Evolutionary conservation across 2,113 vertebrate genomes (phyloP), one percentile per base, ranked within the genome.

Genomic region (Datnioides undecimradiatus): DNA sequence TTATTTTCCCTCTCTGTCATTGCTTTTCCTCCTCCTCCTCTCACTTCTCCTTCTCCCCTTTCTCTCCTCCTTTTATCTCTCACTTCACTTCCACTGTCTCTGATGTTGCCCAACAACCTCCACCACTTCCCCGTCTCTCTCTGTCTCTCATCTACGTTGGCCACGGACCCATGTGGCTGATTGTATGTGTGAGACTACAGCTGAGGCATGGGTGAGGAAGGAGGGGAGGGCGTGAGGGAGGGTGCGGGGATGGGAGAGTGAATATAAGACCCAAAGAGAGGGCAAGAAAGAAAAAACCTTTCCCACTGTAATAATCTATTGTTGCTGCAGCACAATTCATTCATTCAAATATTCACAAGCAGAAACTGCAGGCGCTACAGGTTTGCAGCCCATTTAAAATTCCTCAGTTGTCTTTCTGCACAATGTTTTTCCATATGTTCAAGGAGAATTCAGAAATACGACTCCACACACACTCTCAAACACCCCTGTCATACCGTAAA

Each of bases 41-140:
- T 41, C 12, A 6, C 23, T 51, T 45, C 46, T 67, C 5, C 71
- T 72, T 64, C 52, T 59, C 58, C 17, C 49, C 54, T 76, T 77
- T 80, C 55, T 85, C 52, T 62, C 45, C 23, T 78, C 73, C 65
- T 90, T 90, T 82, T 83, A 85, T 79, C 82, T 80, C 51, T 83
- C 77, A 64, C 81, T 78, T 75, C 73, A 73, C 80, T 86, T 88
- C 73, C 31, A 25, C 59, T 75, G 63, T 85, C 76, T 88, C 64
- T 86, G 72, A 87, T 90, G 74, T 85, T 76, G 68, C 81, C 80
- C 84, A 73, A 58, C 71, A 86, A 75, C 73, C 60, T 82, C 60
- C 66, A 55, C 38, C 63, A 36, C 71, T 52, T 58, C 66, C 12
- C 33, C 27, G 16, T 17, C 34, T 25, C 49, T 57, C 40, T 51